Evolutionary conservation across 2,797 vertebrate species (phyloP), one percentile per base, ranked within the genome.

Genomic region (Aplochiton taeniatus): DNA sequence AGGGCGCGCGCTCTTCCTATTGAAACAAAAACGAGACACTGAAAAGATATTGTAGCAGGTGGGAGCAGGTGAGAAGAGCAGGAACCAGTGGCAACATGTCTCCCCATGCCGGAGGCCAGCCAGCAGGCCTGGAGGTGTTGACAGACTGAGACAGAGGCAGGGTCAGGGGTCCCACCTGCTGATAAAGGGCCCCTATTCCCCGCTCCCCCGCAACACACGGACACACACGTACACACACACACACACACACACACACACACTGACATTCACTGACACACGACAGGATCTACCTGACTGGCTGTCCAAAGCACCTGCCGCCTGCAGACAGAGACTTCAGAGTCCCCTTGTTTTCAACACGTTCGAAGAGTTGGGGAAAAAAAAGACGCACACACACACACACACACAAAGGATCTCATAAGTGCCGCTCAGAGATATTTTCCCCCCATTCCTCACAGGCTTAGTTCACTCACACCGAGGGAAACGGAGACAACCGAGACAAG

Each of bases 91-190:
- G 64, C 19, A n/a, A 53, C 81, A 11, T 79, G 87, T 85, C 82
- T 72, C 66, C 77, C 83, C 83, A 61, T 74, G 83, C 81, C 82
- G 73, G 65, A 74, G 77, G 66, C 41, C 45, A 76, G 80, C 65
- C 77, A 64, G 77, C 74, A 62, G 74, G 68, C 53, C 73, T 18
- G 11, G 45, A 61, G 64, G 73, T 84, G 88, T 80, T 88, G 89
- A 91, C 82, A 89, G 84, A 85, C 43, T 44, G 63, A 83, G 73
- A 79, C 77, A 74, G 69, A 73, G 64, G 69, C 13, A 50, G 65
- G 81, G 88, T 86, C 85, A 85, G 66, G 79, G 83, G 88, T 90
- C 87, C 81, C 88, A 90, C 89, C 90, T 91, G 92, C 73, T 53
- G 54, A 75, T 60, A 53, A 68, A 81, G 77, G 76, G 42, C 43